Evolutionary conservation across 2,888 invertebrate species (phyloP), one percentile per base, ranked within the genome.

Genomic region (Pteria penguin): DNA sequence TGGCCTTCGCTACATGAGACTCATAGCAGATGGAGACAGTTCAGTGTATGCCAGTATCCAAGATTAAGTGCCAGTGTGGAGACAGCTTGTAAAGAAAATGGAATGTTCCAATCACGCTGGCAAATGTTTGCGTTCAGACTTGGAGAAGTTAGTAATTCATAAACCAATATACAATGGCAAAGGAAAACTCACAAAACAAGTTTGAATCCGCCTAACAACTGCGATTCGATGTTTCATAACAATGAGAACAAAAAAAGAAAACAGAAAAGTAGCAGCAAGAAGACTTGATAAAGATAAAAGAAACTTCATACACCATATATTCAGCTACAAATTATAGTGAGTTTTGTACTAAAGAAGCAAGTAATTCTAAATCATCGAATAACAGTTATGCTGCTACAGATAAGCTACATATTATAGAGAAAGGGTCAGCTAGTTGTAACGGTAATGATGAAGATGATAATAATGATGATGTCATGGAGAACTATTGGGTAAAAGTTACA

Each of bases 21-120:
- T n/a, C n/a, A n/a, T n/a, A 57, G 76, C 72, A 29, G 81, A 76
- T 72, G 78, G 81, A 0, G 81, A 79, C 22, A 79, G 75, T n/a
- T 79, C 77, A 22, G 65, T 74, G 14, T 31, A n/a, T 70, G 58
- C 29, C 36, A 74, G 55, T 2, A 69, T 62, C 14, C 45, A 27
- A 31, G 76, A 74, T n/a, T 45, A 69, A 26, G 58, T 75, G 31
- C 71, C 74, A 1, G 32, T 63, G 4, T 77, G 70, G 77, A 55
- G 74, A 1, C 24, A 24, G n/a, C 36, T 61, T 73, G 73, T 73
- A 18, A 14, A 14, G 14, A 73, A 76, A 58, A 2, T 73, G 27
- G 69, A 73, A 58, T 73, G 73, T 57, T 33, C 69, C 24, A 76
- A 72, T 31, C 72, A 77, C 65, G 67, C 26, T 2, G 68, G 69